Evolutionary conservation across 2,797 vertebrate species (phyloP), one percentile per base, ranked within the genome.

Genomic region (Knipowitschia caucasica): DNA sequence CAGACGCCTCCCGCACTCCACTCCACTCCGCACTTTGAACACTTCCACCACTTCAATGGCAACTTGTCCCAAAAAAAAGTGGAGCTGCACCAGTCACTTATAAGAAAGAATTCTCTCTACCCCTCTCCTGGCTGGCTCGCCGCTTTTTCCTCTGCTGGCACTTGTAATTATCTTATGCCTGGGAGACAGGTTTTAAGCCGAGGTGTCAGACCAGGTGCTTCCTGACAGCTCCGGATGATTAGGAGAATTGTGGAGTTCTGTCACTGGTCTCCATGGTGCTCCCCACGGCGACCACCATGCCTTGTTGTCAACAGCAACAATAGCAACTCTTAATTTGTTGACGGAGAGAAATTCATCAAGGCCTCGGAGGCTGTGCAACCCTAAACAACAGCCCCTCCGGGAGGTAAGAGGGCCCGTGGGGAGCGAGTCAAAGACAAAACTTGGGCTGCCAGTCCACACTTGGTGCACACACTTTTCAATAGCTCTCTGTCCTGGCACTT

Each of bases 101-200:
- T 70, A 71, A 82, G 81, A 75, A 72, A 81, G 72, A 79, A 74
- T 75, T 67, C 68, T 81, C 77, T 82, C 68, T 83, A 63, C 77
- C 73, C 61, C 77, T 75, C 66, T 65, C 70, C 75, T 79, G 63
- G 43, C 71, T 67, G 55, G 69, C 68, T 64, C 54, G 64, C 71
- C 74, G 70, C 78, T 73, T 71, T 39, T 74, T 81, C 47, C 82
- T 83, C 86, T 80, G 84, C 88, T 87, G 92, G 90, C 90, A 95
- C 94, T 94, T 99, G 95, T 99, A 97, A 98, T 99, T 96, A 98
- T 97, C 95, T 98, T 95, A 95, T 99, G 95, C 95, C 96, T 99
- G 95, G 95, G 93, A 99, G 95, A 98, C 95, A 98, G 92, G 93
- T 98, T 99, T 97, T 99, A 98, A 98, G 94, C 94, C 95, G 95